Conservation (phyloP, 1,140 invertebrate genomes). For the Zaprionus capensis region DNA sequence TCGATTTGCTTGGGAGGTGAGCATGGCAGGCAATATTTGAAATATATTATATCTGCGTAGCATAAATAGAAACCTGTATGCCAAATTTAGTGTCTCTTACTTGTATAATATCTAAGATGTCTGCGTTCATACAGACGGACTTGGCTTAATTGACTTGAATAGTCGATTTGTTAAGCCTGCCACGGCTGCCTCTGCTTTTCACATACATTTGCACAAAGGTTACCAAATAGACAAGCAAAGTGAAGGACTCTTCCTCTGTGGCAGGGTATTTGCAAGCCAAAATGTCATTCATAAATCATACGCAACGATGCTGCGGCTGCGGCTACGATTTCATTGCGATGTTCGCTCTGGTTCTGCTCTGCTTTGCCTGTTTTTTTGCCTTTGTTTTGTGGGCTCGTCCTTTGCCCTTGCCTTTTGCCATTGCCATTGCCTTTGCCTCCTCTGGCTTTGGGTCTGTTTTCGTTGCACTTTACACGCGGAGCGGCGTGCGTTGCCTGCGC, state of each 20-base stretch:
- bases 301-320: conserved; percentile 72
- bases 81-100: no score
- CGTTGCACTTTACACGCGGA: conserved; percentile 4
- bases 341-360: conserved; percentile 16
- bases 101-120: no score
- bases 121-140: no score
- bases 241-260: background rate
- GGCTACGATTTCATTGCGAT: conserved; percentile 53
- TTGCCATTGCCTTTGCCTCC: background rate
- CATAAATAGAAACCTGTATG: no score
- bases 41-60: no score
- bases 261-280: conserved; percentile 53
- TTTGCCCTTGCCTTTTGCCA: background rate
- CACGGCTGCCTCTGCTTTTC: no score
- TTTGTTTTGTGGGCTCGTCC: conserved; percentile 10
- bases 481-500: conserved; percentile 18
- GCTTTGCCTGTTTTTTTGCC: conserved; percentile 11
- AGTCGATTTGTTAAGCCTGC: no score
- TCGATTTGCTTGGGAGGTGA: no score
- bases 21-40: no score
- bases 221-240: background rate
- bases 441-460: conserved; percentile 14
- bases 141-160: no score
- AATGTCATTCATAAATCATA: conserved; percentile 83
- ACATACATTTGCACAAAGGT: background rate